Conservation (phyloP, 2,888 invertebrate genomes). For the Brachyptera putata region DNA sequence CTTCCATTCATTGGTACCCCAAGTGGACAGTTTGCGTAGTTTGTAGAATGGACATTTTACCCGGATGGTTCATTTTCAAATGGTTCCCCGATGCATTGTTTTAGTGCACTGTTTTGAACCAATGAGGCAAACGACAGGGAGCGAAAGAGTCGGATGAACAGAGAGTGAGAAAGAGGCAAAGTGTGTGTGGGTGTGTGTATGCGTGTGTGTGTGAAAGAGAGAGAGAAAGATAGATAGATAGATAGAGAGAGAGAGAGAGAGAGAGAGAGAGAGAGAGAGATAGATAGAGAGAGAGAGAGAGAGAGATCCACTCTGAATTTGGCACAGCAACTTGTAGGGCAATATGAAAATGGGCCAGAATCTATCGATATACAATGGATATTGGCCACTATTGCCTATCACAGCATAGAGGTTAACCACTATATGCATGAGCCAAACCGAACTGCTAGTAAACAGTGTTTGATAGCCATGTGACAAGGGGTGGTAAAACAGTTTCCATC, state of each 20-base stretch:
- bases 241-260: not conserved
- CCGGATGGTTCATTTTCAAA: constrained; percentile 27
- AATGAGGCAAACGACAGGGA: no score
- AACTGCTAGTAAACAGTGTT: not conserved
- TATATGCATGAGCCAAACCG: not conserved
- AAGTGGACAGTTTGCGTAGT: constrained; percentile 19
- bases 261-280: no score
- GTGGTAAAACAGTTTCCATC: no score
- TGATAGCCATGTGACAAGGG: no score
- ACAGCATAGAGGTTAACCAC: constrained; percentile 13
- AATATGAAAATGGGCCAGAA: not conserved
- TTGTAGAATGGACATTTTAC: constrained; percentile 20
- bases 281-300: not conserved
- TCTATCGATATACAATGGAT: no score
- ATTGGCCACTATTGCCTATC: no score
- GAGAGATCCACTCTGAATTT: constrained; percentile 2
- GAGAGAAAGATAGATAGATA: no score
- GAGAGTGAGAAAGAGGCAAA: not conserved
- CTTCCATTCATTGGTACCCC: no score
- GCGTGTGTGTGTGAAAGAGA: no score
- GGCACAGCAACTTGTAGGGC: not conserved
- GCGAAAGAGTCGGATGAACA: constrained; percentile 6
- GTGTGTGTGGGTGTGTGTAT: no score
- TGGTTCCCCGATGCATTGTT: constrained; percentile 26
- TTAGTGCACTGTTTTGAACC: constrained; percentile 19